Evolutionary conservation across 2,888 invertebrate species (phyloP), one percentile per base, ranked within the genome.

Genomic region (Nymphalis c-album): DNA sequence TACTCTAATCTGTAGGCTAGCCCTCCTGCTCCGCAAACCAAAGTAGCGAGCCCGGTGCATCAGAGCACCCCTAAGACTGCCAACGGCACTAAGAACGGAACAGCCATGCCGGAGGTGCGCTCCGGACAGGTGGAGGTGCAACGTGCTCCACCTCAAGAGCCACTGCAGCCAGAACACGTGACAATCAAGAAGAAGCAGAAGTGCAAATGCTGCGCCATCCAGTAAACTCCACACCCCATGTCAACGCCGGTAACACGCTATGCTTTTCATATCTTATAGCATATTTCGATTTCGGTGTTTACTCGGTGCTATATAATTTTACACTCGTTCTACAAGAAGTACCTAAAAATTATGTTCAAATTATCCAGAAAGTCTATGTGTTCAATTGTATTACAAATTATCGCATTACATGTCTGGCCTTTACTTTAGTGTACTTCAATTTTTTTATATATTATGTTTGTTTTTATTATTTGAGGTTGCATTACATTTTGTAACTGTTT

Each of bases 121-220:
- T 77, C 94, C 63, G 94, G 94, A 10, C 91, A 93, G 55, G 94
- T 95, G 70, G 95, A 95, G 80, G 95, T 97, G 71, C 95, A 96
- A 77, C 95, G 95, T 75, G 94, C 95, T 70, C 95, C 96, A 78
- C 95, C 95, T 71, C 96, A 95, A 79, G 95, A 96, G 84, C 95
- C 96, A 62, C 94, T 94, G 81, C 97, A 97, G 89, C 96, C 97
- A 75, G 98, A 98, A 89, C 97, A 96, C 89, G 97, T 98, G 83
- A 96, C 96, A 85, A 95, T 98, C 85, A 97, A 98, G 94, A 98
- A 98, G 94, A 98, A 97, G 93, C 97, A 96, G 91, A 97, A 97
- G 93, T 97, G 97, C 95, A 96, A 97, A 90, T 98, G 98, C 94
- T 98, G 98, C 94, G 96, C 96, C 86, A 94, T 97, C 87, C 97